phyloP scores from a whole-genome alignment of 2,113 vertebrate genomes.

The Peromyscus maniculatus region DNA sequence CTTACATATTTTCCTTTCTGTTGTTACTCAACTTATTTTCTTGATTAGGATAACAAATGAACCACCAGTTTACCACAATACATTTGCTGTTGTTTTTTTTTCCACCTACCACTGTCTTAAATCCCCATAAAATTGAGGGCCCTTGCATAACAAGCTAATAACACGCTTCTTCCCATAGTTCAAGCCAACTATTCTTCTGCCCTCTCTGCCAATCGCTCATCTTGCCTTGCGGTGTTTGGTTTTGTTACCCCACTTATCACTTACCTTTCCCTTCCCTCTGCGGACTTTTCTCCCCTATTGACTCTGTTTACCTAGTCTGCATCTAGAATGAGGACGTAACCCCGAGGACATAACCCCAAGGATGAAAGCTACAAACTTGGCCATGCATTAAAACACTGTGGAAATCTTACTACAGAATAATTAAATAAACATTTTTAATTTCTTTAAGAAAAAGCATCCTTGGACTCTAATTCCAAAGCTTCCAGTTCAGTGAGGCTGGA shows the following conservation, averaged over 20 bases:
- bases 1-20: not conserved
- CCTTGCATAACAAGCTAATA: not conserved
- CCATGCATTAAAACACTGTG: no score
- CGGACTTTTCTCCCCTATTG: not conserved
- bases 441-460: not conserved
- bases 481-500: not conserved
- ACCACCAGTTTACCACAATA: not conserved
- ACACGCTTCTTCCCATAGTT: not conserved
- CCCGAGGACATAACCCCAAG: not conserved
- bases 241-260: not conserved
- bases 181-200: not conserved
- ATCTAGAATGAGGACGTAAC: not conserved
- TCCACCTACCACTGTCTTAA: not conserved
- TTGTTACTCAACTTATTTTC: not conserved
- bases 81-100: not conserved
- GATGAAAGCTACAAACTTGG: not conserved
- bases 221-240: not conserved
- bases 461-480: not conserved
- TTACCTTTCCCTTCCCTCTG: not conserved
- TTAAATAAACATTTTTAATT: not conserved
- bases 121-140: not conserved
- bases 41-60: slow-evolving; percentile 12
- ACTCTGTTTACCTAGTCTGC: not conserved
- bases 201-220: not conserved
- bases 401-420: not conserved